Percentiles rank a stretch among this genome's conserved stretches.
Conservation (phyloP, 2,797 vertebrate species). For the Lophotriccus pileatus region DNA sequence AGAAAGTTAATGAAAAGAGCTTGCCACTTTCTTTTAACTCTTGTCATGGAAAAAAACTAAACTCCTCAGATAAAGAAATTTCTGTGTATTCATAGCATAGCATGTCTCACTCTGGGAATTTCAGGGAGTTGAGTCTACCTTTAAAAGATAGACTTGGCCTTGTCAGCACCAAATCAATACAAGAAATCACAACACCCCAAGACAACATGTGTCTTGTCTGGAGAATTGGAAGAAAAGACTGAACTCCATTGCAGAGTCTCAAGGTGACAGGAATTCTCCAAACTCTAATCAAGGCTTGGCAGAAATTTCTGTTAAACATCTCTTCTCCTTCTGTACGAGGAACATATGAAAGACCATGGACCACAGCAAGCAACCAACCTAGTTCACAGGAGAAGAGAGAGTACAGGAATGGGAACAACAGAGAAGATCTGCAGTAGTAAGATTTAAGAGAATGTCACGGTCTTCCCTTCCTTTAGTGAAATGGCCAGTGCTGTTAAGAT, state of each 20-base stretch:
- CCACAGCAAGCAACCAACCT: neutral
- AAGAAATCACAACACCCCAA: neutral
- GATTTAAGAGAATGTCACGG: neutral
- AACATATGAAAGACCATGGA: neutral
- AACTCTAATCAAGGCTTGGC: neutral
- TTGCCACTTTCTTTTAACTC: neutral
- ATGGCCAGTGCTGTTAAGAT: neutral
- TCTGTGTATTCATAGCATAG: neutral
- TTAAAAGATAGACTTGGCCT: neutral
- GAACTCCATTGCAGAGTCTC: neutral
- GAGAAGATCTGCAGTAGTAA: neutral
- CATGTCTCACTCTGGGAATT: neutral
- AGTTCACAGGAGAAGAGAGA: neutral
- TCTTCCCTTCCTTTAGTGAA: neutral
- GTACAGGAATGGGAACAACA: neutral
- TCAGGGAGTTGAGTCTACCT: neutral
- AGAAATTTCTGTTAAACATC: neutral
- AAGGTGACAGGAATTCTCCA: neutral
- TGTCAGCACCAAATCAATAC: neutral
- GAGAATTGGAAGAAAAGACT: neutral
- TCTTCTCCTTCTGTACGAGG: neutral
- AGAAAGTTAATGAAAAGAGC: neutral
- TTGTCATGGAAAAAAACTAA: neutral
- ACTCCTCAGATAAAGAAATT: neutral
- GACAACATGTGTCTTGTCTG: neutral